These are phyloP conservation scores for Tachuris rubrigastra DNA, from an alignment of 2,113 vertebrate species.

Conservation along the genomic window DNA sequence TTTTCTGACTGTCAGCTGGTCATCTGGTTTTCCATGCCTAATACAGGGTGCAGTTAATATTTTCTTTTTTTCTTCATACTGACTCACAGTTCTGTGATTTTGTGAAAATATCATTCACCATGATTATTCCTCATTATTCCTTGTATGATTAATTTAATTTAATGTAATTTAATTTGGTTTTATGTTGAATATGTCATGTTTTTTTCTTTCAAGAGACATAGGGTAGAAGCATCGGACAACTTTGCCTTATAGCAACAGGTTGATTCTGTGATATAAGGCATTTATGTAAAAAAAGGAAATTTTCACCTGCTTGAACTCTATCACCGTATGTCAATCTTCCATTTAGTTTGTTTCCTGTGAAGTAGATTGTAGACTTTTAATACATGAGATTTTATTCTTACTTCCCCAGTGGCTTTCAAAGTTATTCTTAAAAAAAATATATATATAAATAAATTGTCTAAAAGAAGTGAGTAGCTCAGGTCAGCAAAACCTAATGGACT, in stretches of 20 bases:
- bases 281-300: background rate
- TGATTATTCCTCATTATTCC: background rate
- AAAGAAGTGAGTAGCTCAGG: background rate
- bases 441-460: background rate
- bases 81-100: background rate
- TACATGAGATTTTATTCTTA: background rate
- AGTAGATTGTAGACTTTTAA: background rate
- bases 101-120: background rate
- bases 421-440: background rate
- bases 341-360: background rate
- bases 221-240: background rate
- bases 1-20: background rate
- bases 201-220: background rate
- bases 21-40: background rate
- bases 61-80: background rate
- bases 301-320: background rate
- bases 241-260: background rate
- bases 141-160: background rate
- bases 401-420: background rate
- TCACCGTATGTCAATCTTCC: background rate
- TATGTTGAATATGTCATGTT: background rate
- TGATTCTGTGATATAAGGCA: background rate
- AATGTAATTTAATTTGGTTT: background rate
- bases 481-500: conserved; percentile 4
- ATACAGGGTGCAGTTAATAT: background rate